Percentiles rank a stretch among this genome's conserved stretches.
These are phyloP conservation scores for Brachionichthys hirsutus DNA, from an alignment of 2,113 vertebrate species.

Conservation along the genomic window DNA sequence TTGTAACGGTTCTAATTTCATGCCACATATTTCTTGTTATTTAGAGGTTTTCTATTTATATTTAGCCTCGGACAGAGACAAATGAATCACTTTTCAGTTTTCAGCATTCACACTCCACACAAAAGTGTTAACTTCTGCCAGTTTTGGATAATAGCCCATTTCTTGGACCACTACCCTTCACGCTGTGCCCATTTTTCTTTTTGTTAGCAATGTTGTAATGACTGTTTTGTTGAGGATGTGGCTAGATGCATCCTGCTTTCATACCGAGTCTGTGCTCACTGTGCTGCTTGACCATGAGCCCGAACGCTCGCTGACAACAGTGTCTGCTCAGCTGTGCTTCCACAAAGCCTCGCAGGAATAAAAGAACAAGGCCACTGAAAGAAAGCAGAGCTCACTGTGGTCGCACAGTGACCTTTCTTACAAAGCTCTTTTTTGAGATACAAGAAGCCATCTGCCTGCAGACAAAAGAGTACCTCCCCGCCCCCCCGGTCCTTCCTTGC, in stretches of 20 bases:
- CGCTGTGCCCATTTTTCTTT: conserved; percentile 40
- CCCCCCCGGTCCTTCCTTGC: background rate
- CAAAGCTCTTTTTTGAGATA: conserved; percentile 67
- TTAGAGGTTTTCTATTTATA: conserved; percentile 8
- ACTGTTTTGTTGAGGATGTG: conserved; percentile 43
- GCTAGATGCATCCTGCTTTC: conserved; percentile 32
- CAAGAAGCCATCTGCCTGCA: conserved; percentile 76
- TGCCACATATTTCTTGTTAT: conserved; percentile 14
- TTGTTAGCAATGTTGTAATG: conserved; percentile 30
- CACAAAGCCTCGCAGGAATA: conserved; percentile 58
- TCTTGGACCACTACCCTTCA: conserved; percentile 20
- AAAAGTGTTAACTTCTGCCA: conserved; percentile 28
- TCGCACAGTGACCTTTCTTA: conserved; percentile 63
- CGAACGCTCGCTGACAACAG: conserved; percentile 19
- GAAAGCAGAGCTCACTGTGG: conserved; percentile 66
- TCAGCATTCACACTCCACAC: background rate
- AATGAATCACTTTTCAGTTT: background rate
- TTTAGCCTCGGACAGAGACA: too few species aligned
- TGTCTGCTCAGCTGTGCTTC: conserved; percentile 63
- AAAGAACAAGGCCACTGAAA: conserved; percentile 65
- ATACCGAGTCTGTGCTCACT: conserved; percentile 34
- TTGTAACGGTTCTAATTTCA: conserved; percentile 13
- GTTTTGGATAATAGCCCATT: conserved; percentile 24
- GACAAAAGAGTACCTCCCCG: conserved; percentile 62
- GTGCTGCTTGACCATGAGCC: conserved; percentile 54